A percentile compares a stretch with the other conserved stretches of the same genome.
Conservation (phyloP, 2,888 invertebrate species). For the Tipula vernalis region DNA sequence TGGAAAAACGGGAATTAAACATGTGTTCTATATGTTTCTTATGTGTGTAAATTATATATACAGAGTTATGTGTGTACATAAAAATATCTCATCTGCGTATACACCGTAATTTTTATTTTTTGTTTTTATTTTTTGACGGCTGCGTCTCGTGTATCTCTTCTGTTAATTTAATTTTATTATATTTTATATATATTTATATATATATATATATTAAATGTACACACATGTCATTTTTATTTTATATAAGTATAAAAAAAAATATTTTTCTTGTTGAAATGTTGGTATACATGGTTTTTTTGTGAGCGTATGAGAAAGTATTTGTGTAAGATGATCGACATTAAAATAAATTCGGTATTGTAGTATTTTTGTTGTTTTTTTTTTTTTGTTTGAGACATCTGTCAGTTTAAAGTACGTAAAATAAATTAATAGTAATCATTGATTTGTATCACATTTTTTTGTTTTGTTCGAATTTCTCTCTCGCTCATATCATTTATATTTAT, state of each 20-base stretch:
- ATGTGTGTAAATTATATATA: neutral
- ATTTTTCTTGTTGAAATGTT: neutral
- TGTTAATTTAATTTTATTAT: neutral
- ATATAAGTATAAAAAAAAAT: neutral
- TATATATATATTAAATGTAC: neutral
- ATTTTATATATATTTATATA: neutral
- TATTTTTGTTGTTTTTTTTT: neutral
- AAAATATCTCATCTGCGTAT: neutral
- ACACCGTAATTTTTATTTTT: neutral
- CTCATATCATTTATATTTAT: neutral
- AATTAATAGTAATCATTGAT: neutral
- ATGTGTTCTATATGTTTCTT: neutral
- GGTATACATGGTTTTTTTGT: neutral
- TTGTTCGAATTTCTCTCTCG: neutral
- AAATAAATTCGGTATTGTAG: neutral
- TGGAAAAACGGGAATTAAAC: neutral
- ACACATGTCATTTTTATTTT: neutral
- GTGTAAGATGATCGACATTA: neutral
- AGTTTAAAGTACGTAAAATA: neutral
- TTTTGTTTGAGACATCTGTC: neutral
- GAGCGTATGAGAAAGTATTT: neutral
- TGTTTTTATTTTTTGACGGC: neutral
- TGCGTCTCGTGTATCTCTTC: conserved; percentile 4
- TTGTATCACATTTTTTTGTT: neutral
- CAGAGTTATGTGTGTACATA: neutral